Base-by-base conservation (phyloP, 2,113 vertebrate genomes). In the Rhinolophus sinicus region DNA sequence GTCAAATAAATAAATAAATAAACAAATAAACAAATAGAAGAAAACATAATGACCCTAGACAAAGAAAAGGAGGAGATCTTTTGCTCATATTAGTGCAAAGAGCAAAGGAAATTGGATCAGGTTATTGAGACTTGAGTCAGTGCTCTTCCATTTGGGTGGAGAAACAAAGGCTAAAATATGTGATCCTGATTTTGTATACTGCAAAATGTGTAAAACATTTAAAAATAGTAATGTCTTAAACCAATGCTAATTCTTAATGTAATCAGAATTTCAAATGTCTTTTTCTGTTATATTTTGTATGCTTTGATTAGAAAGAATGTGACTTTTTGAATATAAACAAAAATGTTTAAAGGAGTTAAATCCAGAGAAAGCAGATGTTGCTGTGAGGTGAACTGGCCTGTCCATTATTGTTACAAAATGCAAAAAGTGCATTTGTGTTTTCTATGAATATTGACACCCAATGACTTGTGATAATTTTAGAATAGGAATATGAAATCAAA, bases 231-330 rank as follows among this genome's bases (percentile, higher is more conserved):
- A 70, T 47, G 19, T 60, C 10, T 47, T 60, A 5, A 86, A 75
- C 15, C 50, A 50, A 33, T 35, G 4, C 18, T 73, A 62, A 60
- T 52, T 67, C 21, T 62, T 72, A 54, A 52, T 28, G 5, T 44
- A 50, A 84, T 50, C 11, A 50, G 62, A 82, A 93, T 78, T 93
- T 72, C 14, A 94, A 90, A 77, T 62, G 30, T 8, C 69, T 3
- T 22, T 90, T 82, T 81, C 14, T 15, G 75, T 22, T 92, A 9
- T n/a, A 62, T 78, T 83, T 26, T 16, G 18, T 69, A 47, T 87
- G 92, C 40, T 30, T 85, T 94, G 28, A 75, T 92, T 90, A 28
- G 82, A 85, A 96, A 96, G 96, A 90, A 92, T 92, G 58, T 87
- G 50, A 94, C 26, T n/a, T 93, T 95, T 73, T 78, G 4, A 69